Conservation (phyloP, 2,797 vertebrate genomes). For the Huso huso region DNA sequence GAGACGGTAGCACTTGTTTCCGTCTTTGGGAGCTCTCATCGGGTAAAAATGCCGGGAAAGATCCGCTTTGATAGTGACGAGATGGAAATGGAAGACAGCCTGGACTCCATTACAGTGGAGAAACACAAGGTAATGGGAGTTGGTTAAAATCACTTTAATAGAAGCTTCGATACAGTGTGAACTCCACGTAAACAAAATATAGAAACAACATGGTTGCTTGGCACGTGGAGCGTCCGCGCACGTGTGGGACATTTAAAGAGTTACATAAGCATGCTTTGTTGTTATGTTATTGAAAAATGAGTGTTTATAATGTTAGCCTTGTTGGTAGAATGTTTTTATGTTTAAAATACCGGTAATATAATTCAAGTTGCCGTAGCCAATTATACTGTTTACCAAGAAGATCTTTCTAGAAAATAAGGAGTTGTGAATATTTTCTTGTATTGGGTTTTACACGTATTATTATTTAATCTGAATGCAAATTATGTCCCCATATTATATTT, state of each 20-base stretch:
- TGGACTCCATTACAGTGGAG: constrained; percentile 29
- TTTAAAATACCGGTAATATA: too few relatives aligned
- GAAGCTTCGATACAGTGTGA: background rate
- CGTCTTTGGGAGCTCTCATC: constrained; percentile 1
- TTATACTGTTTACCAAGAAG: too few relatives aligned
- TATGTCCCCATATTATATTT: too few relatives aligned
- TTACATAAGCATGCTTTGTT: background rate
- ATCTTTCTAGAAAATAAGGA: too few relatives aligned
- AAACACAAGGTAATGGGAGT: constrained; percentile 32
- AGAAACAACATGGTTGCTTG: too few relatives aligned
- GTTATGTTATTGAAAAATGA: background rate
- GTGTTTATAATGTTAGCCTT: background rate
- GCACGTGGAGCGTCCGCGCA: constrained; percentile 24
- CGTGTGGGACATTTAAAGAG: constrained; percentile 3
- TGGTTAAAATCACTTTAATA: background rate
- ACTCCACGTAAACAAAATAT: background rate
- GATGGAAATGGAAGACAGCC: constrained; percentile 28
- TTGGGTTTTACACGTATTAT: too few relatives aligned
- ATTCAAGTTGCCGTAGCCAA: too few relatives aligned
- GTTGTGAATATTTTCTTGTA: too few relatives aligned
- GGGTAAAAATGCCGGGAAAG: constrained; percentile 51
- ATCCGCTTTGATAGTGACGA: constrained; percentile 37
- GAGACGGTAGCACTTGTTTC: background rate
- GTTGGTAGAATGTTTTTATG: too few relatives aligned
- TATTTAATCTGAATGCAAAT: too few relatives aligned